Conservation (phyloP, 2,113 vertebrate genomes). For the Glareola pratincola region DNA sequence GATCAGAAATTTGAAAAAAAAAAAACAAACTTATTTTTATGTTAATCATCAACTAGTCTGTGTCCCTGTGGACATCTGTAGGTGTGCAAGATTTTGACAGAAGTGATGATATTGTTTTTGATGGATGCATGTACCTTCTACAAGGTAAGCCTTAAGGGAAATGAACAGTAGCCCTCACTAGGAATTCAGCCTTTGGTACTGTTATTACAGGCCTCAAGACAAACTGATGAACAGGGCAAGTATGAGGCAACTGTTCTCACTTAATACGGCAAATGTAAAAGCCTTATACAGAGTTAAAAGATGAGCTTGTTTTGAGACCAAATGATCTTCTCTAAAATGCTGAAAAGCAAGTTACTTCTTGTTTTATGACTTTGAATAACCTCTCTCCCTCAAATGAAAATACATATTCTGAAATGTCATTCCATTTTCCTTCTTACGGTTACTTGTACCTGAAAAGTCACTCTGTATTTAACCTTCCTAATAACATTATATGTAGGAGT, state of each 20-base stretch:
- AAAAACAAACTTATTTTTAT: background rate
- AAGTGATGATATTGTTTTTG: background rate
- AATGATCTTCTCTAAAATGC: background rate
- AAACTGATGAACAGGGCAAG: background rate
- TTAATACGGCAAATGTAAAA: background rate
- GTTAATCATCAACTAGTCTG: background rate
- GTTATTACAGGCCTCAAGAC: background rate
- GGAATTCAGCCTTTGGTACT: background rate
- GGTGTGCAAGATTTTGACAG: background rate
- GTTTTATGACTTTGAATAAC: background rate
- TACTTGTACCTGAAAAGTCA: slow-evolving; percentile 3
- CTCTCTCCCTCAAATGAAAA: background rate
- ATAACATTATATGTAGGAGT: slow-evolving; percentile 18
- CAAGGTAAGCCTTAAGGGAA: background rate
- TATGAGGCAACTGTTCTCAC: background rate
- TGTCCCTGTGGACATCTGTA: background rate
- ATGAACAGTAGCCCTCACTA: background rate
- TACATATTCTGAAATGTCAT: background rate
- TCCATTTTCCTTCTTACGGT: background rate
- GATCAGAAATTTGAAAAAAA: background rate
- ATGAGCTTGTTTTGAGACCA: background rate
- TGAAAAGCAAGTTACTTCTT: background rate
- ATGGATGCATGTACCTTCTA: background rate
- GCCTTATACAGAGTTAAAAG: background rate
- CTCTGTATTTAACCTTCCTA: slow-evolving; percentile 13